A percentile compares a stretch with the other conserved stretches of the same genome.
Evolutionary conservation across 2,888 invertebrate species (phyloP).

Genomic region (Tenthredo livida): DNA sequence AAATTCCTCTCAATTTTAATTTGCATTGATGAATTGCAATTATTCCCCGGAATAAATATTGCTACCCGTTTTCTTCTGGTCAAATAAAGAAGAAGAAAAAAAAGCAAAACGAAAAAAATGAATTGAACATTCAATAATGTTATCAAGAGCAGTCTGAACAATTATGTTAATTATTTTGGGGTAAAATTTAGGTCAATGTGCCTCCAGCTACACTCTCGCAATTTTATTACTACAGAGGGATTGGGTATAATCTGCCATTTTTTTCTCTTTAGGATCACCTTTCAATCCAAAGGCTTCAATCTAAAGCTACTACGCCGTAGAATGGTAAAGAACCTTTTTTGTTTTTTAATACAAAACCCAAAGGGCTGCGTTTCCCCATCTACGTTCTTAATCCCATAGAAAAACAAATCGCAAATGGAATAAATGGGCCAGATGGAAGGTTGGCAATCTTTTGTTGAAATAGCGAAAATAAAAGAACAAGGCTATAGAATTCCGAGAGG

Average conservation of each 20-base stretch:
- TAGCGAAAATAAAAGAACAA: neutral
- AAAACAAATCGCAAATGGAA: neutral
- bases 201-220: constrained; percentile 8
- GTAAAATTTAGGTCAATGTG: constrained; percentile 1
- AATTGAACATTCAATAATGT: neutral
- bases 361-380: neutral
- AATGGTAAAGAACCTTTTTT: neutral
- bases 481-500: neutral
- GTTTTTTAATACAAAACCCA: neutral
- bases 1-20: too few species aligned
- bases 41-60: too few species aligned
- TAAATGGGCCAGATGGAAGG: neutral
- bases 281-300: constrained; percentile 31
- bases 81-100: neutral
- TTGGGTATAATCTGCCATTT: constrained; percentile 34
- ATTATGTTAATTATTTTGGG: constrained; percentile 21
- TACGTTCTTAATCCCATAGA: neutral
- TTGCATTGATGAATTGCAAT: too few species aligned
- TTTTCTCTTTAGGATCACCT: constrained; percentile 37
- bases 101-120: too few species aligned
- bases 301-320: neutral
- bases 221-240: constrained; percentile 37
- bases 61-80: neutral
- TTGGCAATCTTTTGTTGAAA: neutral
- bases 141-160: neutral